Conservation (phyloP, 2,888 invertebrate species). For the Hirudinaria manillensis region DNA sequence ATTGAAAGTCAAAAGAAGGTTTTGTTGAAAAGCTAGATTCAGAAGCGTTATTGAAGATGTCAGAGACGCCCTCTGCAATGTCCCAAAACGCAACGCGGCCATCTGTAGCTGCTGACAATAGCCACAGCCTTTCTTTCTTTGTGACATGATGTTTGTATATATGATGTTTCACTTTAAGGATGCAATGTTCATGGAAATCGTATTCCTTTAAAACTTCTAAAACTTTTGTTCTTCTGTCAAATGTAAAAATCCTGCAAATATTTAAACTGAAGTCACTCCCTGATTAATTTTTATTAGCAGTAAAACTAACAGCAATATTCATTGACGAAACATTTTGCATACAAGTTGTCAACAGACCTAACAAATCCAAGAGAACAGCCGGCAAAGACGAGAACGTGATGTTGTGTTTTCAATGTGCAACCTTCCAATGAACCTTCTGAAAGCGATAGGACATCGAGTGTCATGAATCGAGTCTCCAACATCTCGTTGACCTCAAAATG, state of each 20-base stretch:
- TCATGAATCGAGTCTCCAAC: conserved; percentile 75
- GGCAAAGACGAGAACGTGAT: conserved; percentile 55
- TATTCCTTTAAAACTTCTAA: conserved; percentile 46
- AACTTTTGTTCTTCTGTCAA: conserved; percentile 36
- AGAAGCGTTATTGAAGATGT: not conserved
- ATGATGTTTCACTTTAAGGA: conserved; percentile 62
- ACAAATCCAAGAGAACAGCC: conserved; percentile 72
- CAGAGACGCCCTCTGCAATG: conserved; percentile 46
- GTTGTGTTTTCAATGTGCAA: not conserved
- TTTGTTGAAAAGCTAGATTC: conserved; percentile 12
- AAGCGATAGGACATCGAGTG: conserved; percentile 48
- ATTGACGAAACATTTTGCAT: no score
- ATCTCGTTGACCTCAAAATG: conserved; percentile 48
- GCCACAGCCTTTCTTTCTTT: conserved; percentile 37
- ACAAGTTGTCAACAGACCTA: conserved; percentile 52
- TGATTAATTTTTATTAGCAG: not conserved
- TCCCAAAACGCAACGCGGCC: conserved; percentile 69
- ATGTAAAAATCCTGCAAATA: conserved; percentile 45
- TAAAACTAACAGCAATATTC: not conserved
- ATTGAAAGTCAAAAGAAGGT: conserved; percentile 27
- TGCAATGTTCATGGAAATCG: conserved; percentile 63
- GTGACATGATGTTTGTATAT: not conserved
- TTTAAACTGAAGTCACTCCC: not conserved
- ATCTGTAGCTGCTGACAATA: conserved; percentile 67
- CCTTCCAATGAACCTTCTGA: conserved; percentile 38